Base-by-base conservation (phyloP, 2,113 vertebrate species). In the Climacteris rufus region DNA sequence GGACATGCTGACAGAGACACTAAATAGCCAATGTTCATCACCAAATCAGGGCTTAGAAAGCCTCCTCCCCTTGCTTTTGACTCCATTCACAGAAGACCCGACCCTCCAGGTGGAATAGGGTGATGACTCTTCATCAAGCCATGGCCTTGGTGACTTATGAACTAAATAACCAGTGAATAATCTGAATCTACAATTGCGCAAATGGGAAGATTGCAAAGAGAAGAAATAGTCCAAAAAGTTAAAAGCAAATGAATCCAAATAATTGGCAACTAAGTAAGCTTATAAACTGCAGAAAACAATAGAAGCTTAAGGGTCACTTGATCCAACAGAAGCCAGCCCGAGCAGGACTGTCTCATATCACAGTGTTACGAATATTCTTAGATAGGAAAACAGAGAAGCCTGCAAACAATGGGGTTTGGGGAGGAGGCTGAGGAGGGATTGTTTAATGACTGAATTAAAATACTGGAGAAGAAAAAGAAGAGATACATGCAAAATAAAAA, bases 231-330 rank as follows among this genome's bases (percentile, higher is more conserved):
- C n/a, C 49, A 78, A 65, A 72, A 92, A 59, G 49, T 66, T 68
- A 81, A 76, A 85, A 93, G 42, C 61, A 70, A 76, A 95, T 70
- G 8, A 45, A 82, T 71, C 82, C 54, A 92, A 95, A 54, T 76
- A 77, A 86, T 15, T 92, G 77, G 76, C 89, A 92, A 95, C 23
- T 37, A 47, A 83, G 39, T 64, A 68, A 64, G 53, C 60, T 89
- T 71, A 69, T 80, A 87, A 93, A 76, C 35, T 93, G 53, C 40
- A 72, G 88, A 93, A 95, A 95, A 95, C 96, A 96, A 93, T 90
- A 95, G 79, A 44, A 95, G 60, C 61, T 94, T 75, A 93, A 86
- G 65, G 72, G 69, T 92, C 86, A 90, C 27, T 92, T 37, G 69
- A 91, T 87, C 86, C 92, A 83, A 89, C 83, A 94, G 90, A 88